Evolutionary conservation across 2,797 vertebrate species (phyloP), one percentile per base, ranked within the genome.

Genomic region (Poecilia picta): DNA sequence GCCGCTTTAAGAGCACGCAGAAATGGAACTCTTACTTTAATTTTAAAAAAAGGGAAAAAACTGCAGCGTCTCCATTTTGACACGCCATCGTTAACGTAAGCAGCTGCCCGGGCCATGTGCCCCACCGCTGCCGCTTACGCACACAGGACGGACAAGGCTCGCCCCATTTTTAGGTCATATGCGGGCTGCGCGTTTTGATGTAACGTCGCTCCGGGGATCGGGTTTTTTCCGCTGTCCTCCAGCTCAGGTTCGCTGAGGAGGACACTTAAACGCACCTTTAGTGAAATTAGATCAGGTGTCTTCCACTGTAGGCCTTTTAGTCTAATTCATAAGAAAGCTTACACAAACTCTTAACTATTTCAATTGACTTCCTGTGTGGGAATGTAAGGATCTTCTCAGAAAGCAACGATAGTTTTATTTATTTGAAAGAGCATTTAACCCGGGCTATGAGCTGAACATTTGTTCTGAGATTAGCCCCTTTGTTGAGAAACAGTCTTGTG

Each of bases 101-200:
- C 85, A 81, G 74, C 79, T 46, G 79, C 33, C 57, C 31, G 79
- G 36, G 80, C 85, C 85, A 81, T 73, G 88, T 84, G 88, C 81
- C 89, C 81, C 89, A 79, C 79, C 79, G 41, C 82, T 49, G 80
- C 49, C 85, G 86, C 89, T 89, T 89, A 92, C 92, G 88, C 86
- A 92, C 84, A 46, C 43, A n/a, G 64, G 49, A 66, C 41, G 25
- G 74, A 31, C 51, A 53, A 85, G 83, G 88, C 88, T 83, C 77
- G 76, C 82, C 76, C 73, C 55, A 51, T 95, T 95, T 95, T 92
- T 95, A 91, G 93, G 94, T 95, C 94, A 95, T 82, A 76, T 31
- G 75, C 83, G 62, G 66, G 77, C 20, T 72, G 75, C 73, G 79
- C 64, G 84, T 82, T 91, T 64, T 90, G 89, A 92, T 88, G 93